These are phyloP conservation scores for Crenichthys baileyi DNA, from an alignment of 2,797 vertebrate species.

Conservation along the genomic window DNA sequence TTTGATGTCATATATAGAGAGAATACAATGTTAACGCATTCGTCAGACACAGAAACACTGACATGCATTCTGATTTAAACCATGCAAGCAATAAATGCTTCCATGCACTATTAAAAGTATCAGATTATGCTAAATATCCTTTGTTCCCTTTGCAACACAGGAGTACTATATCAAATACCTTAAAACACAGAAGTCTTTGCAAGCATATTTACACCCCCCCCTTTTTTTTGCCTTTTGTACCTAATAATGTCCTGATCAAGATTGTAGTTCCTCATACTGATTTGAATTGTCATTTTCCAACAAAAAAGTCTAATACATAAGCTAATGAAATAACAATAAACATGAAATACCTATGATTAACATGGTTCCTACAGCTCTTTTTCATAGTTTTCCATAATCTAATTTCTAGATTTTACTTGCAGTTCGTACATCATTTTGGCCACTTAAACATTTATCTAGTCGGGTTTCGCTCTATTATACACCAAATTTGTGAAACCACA, in stretches of 20 bases:
- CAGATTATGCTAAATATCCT: background rate
- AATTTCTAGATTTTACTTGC: background rate
- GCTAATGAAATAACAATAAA: background rate
- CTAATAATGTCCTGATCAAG: background rate
- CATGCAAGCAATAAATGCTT: background rate
- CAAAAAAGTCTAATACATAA: background rate
- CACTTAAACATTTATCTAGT: background rate
- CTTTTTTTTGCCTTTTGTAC: background rate
- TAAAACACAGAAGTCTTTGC: background rate
- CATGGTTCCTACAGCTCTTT: background rate
- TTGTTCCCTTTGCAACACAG: background rate
- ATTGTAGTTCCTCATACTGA: background rate
- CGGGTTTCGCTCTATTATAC: no score
- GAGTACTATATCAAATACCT: background rate
- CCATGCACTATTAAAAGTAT: background rate
- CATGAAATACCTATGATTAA: no score
- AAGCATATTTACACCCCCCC: no score
- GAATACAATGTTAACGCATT: background rate
- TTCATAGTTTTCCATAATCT: no score
- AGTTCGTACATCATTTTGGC: background rate
- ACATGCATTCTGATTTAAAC: background rate
- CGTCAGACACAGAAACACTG: background rate
- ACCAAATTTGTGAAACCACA: no score
- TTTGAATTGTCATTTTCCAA: background rate
- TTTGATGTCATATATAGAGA: background rate